These are phyloP conservation scores for Leptodactylus fallax DNA, from an alignment of 2,797 vertebrate species.

Conservation along the genomic window DNA sequence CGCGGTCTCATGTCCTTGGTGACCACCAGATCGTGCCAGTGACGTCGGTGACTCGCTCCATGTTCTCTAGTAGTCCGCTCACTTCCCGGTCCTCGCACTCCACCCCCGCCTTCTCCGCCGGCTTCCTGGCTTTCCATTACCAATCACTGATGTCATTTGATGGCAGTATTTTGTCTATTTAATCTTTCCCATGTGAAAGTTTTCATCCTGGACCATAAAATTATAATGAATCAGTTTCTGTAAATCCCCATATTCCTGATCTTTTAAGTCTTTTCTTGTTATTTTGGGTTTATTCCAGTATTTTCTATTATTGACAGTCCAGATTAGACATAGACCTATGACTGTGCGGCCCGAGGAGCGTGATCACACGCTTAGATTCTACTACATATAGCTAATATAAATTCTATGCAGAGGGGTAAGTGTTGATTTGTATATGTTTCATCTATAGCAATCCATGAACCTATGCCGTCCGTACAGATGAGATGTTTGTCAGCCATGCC, in stretches of 20 bases:
- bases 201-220: not conserved
- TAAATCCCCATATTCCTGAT: not conserved
- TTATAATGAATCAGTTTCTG: not conserved
- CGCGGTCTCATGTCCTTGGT: not conserved
- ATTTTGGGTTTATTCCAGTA: not conserved
- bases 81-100: not conserved
- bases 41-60: not conserved
- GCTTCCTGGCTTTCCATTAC: not conserved
- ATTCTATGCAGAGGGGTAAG: too few relatives aligned
- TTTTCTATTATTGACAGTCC: not conserved
- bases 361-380: too few relatives aligned
- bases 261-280: not conserved
- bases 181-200: slow-evolving; percentile 54
- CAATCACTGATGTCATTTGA: not conserved
- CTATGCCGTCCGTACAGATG: too few relatives aligned
- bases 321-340: not conserved
- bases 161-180: not conserved
- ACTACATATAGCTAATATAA: too few relatives aligned
- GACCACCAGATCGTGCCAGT: too few relatives aligned
- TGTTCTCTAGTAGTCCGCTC: not conserved
- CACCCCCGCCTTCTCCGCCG: not conserved
- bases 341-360: too few relatives aligned
- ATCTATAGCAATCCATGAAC: too few relatives aligned
- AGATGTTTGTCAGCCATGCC: too few relatives aligned
- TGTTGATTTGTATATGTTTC: too few relatives aligned